These are phyloP conservation scores for Drosophila dives DNA, from an alignment of 2,888 invertebrate genomes.

Conservation along the genomic window DNA sequence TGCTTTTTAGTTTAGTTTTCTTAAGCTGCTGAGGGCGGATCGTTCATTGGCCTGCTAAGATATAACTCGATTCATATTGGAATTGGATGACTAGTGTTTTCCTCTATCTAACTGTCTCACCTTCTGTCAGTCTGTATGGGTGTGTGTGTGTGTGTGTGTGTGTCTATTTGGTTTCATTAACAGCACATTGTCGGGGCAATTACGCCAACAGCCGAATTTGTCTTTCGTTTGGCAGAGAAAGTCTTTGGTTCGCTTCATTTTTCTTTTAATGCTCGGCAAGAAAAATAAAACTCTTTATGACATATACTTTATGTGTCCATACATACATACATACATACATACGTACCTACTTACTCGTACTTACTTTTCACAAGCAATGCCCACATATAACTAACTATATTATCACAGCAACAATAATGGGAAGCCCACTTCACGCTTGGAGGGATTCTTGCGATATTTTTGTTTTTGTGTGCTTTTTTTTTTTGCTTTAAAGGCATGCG, in stretches of 20 bases:
- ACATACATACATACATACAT: background rate
- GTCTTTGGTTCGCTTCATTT: slow-evolving; percentile 64
- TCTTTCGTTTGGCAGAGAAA: slow-evolving; percentile 77
- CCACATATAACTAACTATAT: slow-evolving; percentile 51
- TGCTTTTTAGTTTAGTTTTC: slow-evolving; percentile 38
- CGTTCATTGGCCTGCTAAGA: slow-evolving; percentile 69
- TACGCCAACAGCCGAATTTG: slow-evolving; percentile 74
- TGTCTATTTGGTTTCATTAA: slow-evolving; percentile 70
- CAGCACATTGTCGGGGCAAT: slow-evolving; percentile 74
- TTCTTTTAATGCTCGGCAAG: slow-evolving; percentile 56
- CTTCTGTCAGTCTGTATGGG: slow-evolving; percentile 18
- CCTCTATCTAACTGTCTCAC: slow-evolving; percentile 18
- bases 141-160: slow-evolving; percentile 11
- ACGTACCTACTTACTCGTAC: slow-evolving; percentile 29
- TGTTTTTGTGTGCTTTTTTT: slow-evolving; percentile 12
- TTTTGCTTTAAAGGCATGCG: slow-evolving; percentile 60
- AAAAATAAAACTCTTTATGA: slow-evolving; percentile 60
- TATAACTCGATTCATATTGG: slow-evolving; percentile 41
- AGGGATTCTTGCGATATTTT: slow-evolving; percentile 27
- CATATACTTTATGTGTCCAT: slow-evolving; percentile 33
- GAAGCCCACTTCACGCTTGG: slow-evolving; percentile 73
- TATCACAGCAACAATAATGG: slow-evolving; percentile 54
- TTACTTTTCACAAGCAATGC: slow-evolving; percentile 44
- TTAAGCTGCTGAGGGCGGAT: slow-evolving; percentile 69
- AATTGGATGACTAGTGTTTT: slow-evolving; percentile 60